Conservation (phyloP, 2,888 invertebrate genomes). For the Catonia carolina region DNA sequence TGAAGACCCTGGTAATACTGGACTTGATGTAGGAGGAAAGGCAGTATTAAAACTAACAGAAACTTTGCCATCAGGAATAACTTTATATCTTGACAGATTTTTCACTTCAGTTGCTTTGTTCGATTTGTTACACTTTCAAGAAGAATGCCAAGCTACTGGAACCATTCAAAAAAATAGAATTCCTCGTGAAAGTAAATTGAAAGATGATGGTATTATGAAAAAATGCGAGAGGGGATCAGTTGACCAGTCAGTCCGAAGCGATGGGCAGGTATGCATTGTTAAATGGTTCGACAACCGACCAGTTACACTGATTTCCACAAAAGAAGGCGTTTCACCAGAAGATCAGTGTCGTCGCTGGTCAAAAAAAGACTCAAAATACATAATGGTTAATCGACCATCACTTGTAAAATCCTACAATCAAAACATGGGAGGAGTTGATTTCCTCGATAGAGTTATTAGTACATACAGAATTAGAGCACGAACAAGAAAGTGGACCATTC, state of each 20-base stretch:
- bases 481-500: conserved; percentile 18
- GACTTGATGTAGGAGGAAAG: conserved; percentile 4
- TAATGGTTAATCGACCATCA: conserved; percentile 10
- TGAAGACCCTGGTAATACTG: not conserved
- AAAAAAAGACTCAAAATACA: not conserved
- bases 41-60: conserved; percentile 19
- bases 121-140: conserved; percentile 13
- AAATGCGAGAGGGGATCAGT: conserved; percentile 14
- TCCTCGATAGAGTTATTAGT: conserved; percentile 15
- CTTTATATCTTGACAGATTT: conserved; percentile 25
- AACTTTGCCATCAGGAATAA: conserved; percentile 12
- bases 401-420: conserved; percentile 11
- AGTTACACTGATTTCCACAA: not conserved
- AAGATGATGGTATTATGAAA: conserved; percentile 14
- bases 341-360: not conserved
- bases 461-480: conserved; percentile 6
- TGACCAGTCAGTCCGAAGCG: conserved; percentile 15
- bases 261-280: conserved; percentile 1
- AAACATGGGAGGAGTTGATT: conserved; percentile 19
- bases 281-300: conserved; percentile 18
- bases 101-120: conserved; percentile 19
- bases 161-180: conserved; percentile 30
- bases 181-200: conserved; percentile 21
- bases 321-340: not conserved
- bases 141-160: conserved; percentile 15